These are phyloP conservation scores for Pammene fasciana DNA, from an alignment of 2,888 invertebrate species.

Conservation along the genomic window DNA sequence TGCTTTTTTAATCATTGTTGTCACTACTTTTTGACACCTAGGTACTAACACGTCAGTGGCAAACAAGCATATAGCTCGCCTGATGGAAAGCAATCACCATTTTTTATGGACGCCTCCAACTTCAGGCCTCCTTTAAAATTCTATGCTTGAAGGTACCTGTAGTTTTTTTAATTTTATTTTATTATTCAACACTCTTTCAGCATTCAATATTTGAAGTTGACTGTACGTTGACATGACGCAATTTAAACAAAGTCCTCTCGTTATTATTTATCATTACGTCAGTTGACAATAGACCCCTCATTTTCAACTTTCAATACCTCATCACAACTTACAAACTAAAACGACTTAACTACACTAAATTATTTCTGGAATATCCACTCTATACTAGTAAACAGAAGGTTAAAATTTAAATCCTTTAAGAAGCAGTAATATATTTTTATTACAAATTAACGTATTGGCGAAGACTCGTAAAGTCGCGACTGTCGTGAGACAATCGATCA, in stretches of 20 bases:
- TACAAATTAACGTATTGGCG: neutral
- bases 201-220: no score
- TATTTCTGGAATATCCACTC: neutral
- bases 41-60: no score
- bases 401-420: neutral
- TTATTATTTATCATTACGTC: conserved; percentile 21
- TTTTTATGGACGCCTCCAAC: no score
- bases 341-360: neutral
- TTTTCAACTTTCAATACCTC: conserved; percentile 21
- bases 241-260: conserved; percentile 9
- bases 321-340: neutral
- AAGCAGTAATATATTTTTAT: neutral
- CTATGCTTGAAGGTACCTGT: no score
- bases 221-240: neutral
- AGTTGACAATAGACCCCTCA: conserved; percentile 4
- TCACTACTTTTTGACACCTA: no score
- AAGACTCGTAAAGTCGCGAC: conserved; percentile 12
- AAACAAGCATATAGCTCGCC: no score
- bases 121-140: no score
- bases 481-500: conserved; percentile 24
- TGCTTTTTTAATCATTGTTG: no score
- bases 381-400: neutral
- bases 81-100: no score
- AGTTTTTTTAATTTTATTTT: no score
- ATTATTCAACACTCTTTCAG: no score